A percentile compares a stretch with the other conserved stretches of the same genome.
These are phyloP conservation scores for Shargacucullia verbasci DNA, from an alignment of 2,888 invertebrate species.

Conservation along the genomic window DNA sequence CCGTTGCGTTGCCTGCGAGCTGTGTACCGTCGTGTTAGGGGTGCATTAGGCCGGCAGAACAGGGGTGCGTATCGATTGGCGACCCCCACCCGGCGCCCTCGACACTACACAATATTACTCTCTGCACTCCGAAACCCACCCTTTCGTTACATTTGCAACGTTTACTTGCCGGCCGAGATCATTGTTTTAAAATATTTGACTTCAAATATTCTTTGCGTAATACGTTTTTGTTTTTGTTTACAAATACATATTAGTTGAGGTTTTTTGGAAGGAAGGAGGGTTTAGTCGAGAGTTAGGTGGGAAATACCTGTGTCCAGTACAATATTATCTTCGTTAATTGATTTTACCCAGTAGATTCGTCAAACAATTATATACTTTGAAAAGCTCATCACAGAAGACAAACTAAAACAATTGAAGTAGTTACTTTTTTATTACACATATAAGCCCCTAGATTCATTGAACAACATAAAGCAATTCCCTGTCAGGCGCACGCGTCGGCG, in stretches of 20 bases:
- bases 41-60: conserved; percentile 78
- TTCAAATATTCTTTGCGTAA: conserved; percentile 41
- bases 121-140: conserved; percentile 72
- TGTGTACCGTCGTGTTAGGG: conserved; percentile 66
- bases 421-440: conserved; percentile 1
- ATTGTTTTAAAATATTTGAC: conserved; percentile 72
- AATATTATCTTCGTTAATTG: too few species aligned
- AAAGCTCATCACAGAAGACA: background rate
- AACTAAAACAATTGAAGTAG: background rate
- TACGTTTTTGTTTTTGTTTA: background rate
- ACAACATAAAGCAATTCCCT: conserved; percentile 24
- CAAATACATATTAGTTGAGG: background rate
- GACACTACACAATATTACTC: conserved; percentile 76
- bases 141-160: conserved; percentile 79
- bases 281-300: too few species aligned
- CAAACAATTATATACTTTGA: too few species aligned
- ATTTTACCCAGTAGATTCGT: too few species aligned
- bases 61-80: conserved; percentile 87
- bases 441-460: conserved; percentile 28
- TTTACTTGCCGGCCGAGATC: conserved; percentile 68
- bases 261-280: background rate
- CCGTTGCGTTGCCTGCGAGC: conserved; percentile 51
- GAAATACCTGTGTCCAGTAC: too few species aligned
- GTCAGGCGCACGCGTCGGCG: conserved; percentile 44
- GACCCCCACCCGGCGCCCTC: conserved; percentile 67